Evolutionary conservation across 2,888 invertebrate species (phyloP).

Genomic region (Busseola fusca): DNA sequence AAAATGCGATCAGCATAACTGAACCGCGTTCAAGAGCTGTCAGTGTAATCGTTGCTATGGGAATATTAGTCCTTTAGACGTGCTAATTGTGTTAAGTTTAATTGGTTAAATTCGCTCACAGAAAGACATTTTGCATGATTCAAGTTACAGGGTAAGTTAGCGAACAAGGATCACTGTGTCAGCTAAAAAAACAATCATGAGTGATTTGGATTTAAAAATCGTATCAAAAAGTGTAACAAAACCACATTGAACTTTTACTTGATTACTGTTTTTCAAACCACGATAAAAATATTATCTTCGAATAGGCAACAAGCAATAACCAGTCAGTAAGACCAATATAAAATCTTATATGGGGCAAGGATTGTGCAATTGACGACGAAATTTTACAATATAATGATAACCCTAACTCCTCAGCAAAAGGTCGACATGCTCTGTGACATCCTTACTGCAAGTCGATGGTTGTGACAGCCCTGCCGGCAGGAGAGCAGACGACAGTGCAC

Average conservation of each 20-base stretch:
- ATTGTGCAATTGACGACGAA: not conserved
- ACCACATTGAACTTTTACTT: not conserved
- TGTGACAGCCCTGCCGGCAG: slow-evolving; percentile 10
- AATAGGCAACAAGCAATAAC: not conserved
- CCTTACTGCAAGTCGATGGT: not conserved
- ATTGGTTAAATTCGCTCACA: not conserved
- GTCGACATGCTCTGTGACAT: not conserved
- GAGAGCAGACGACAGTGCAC: slow-evolving; percentile 15
- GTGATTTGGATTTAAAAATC: not conserved
- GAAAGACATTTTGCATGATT: not conserved
- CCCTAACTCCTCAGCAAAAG: slow-evolving; percentile 1
- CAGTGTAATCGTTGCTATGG: too few species aligned
- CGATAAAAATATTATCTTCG: not conserved
- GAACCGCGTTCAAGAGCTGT: not conserved
- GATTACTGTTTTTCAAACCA: not conserved
- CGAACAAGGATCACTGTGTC: not conserved
- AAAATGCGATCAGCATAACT: not conserved
- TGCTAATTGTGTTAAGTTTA: not conserved
- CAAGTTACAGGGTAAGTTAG: not conserved
- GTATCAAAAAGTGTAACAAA: not conserved
- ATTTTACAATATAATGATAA: not conserved
- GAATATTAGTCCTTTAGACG: not conserved
- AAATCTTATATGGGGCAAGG: not conserved
- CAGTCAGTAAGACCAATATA: not conserved
- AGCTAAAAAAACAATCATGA: not conserved